These are phyloP conservation scores for Lithophane ornitopus DNA, from an alignment of 2,888 invertebrate species.

Conservation along the genomic window DNA sequence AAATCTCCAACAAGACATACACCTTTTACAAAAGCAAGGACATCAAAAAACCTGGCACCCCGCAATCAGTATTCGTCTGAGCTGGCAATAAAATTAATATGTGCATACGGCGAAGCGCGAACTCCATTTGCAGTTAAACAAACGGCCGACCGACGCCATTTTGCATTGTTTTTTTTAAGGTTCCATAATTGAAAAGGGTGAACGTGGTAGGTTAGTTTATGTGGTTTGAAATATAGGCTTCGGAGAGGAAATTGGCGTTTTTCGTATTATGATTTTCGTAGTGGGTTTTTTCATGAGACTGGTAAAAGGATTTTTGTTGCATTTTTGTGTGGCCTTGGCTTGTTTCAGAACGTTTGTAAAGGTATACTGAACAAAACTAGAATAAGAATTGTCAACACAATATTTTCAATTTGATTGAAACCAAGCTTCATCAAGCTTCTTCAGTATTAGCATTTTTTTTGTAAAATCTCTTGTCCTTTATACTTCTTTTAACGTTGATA, in stretches of 20 bases:
- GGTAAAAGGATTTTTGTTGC: neutral
- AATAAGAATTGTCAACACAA: neutral
- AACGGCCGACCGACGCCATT: conserved; percentile 76
- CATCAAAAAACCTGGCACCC: conserved; percentile 68
- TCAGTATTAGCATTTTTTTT: neutral
- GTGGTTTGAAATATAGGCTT: conserved; percentile 54
- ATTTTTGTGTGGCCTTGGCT: neutral
- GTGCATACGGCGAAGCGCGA: conserved; percentile 78
- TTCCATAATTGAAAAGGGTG: conserved; percentile 65
- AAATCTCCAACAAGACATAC: conserved; percentile 61
- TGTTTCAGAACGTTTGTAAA: neutral
- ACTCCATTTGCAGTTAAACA: conserved; percentile 80
- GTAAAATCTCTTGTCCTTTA: neutral
- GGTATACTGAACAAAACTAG: too few species aligned
- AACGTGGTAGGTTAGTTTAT: conserved; percentile 60
- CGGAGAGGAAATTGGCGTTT: conserved; percentile 47
- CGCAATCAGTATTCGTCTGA: conserved; percentile 68
- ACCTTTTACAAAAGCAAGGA: conserved; percentile 64
- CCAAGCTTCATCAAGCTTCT: too few species aligned
- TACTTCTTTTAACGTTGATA: too few species aligned
- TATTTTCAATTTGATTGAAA: neutral
- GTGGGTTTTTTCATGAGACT: neutral
- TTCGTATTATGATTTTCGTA: conserved; percentile 17
- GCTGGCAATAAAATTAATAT: conserved; percentile 78
- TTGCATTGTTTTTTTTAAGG: conserved; percentile 78